Base-by-base conservation (phyloP, 2,797 vertebrate species). In the Arnoldichthys spilopterus region DNA sequence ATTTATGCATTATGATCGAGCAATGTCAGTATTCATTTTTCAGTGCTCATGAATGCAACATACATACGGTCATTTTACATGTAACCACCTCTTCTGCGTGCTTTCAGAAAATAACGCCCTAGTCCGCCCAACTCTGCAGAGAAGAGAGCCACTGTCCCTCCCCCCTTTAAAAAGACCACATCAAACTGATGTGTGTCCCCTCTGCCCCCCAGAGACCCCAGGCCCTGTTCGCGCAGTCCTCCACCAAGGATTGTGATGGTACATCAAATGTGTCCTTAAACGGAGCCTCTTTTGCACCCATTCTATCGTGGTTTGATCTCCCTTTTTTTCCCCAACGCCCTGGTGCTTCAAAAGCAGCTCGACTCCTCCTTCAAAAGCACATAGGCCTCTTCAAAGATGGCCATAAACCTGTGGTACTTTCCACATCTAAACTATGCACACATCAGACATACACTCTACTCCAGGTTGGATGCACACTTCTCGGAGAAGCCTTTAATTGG, bases 221-320 rank as follows among this genome's bases (percentile, higher is more conserved):
- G 24, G 68, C 51, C 64, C 72, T 74, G 69, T 64, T 51, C 22
- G 24, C 77, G 69, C 64, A 77, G 53, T 69, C 61, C 62, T 78
- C 77, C 67, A 70, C 40, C 70, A 28, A 69, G 81, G 85, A 83
- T 78, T 84, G 80, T 76, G 78, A 83, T 75, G 72, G 77, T 69
- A 83, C 82, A 85, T 87, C 82, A 84, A 83, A 84, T 85, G 75
- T 80, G 67, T 54, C 82, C 75, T 68, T 85, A 66, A 82, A 82
- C 64, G 58, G 68, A 70, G 63, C 53, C 66, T 64, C 77, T 83
- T 37, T 79, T 81, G 56, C 67, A 26, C 71, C 83, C 72, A 82
- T 83, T 85, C 81, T 80, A 69, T 79, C 80, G 78, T 59, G 81
- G 79, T 87, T 82, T 84, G 81, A 83, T 80, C 76, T 84, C 62